Evolutionary conservation across 1,140 invertebrate species (phyloP), one percentile per base, ranked within the genome.

Genomic region (Diorhabda carinulata): DNA sequence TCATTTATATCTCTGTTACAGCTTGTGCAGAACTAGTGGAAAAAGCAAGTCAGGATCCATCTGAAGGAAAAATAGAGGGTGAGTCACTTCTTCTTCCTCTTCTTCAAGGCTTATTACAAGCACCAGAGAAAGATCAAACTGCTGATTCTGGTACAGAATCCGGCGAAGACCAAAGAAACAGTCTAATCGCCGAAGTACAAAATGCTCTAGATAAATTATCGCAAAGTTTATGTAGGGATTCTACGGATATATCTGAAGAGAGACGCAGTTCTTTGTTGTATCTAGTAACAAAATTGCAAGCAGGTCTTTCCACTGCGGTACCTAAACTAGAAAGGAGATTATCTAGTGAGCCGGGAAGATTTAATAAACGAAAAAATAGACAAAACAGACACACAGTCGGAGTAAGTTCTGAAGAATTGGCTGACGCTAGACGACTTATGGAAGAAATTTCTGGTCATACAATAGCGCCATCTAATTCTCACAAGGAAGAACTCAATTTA

Each of bases 121-220:
- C 74, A 45, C 73, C 78, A 57, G 74, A 75, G 70, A 72, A 77
- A 68, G 77, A 79, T 66, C 78, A 78, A 63, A 76, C 77, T 41
- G 70, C 75, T 68, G 87, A 89, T 78, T 89, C 88, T 3, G 88
- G 87, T 52, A 89, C 86, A n/a, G 88, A 90, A 77, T 88, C 86
- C 57, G 87, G 88, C 43, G 88, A 90, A 78, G 87, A 89, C 77
- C 80, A 84, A 69, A 80, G 83, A 40, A 82, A 80, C 64, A 84
- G 85, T 73, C 84, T 94, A 0, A 84, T 94, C 41, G 86, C 86
- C 2, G 92, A 95, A 78, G 92, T 96, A 7, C 89, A 92, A 72
- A 87, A 86, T 58, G 92, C 92, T 0, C 81, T 96, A 3, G 86
- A 86, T 40, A 87, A 90, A 65, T 83, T 96, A 7, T 87, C 91